These are phyloP conservation scores for Drusus annulatus DNA, from an alignment of 1,140 invertebrate species.

Conservation along the genomic window DNA sequence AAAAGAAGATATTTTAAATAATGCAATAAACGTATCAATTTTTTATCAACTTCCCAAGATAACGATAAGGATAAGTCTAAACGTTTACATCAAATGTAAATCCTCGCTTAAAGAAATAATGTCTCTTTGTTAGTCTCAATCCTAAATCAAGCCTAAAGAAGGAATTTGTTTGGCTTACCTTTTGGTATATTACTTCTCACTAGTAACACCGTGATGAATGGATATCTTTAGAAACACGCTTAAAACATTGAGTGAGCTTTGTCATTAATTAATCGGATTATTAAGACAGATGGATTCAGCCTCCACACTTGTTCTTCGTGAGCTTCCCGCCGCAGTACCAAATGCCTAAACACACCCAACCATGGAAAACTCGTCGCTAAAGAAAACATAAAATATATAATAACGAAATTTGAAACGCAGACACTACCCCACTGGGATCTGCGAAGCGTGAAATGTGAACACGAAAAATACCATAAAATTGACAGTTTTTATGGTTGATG, in stretches of 20 bases:
- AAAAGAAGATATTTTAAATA: no score
- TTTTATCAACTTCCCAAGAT: no score
- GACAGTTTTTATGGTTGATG: no score
- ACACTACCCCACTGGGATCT: no score
- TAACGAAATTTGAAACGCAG: no score
- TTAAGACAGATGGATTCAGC: constrained; percentile 21
- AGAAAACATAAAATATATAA: no score
- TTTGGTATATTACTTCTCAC: constrained; percentile 4
- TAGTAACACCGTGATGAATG: constrained; percentile 13
- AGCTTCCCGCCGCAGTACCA: background rate
- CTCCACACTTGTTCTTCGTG: background rate
- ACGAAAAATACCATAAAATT: no score
- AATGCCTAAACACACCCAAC: background rate
- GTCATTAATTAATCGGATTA: constrained; percentile 36
- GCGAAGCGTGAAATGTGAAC: no score
- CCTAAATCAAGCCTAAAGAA: background rate
- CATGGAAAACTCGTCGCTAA: background rate
- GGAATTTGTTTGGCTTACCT: constrained; percentile 2
- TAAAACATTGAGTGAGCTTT: constrained; percentile 8
- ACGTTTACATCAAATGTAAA: no score
- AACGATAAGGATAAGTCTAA: no score
- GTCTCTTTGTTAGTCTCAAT: background rate
- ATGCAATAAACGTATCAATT: no score
- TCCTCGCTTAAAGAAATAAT: no score
- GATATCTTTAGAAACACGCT: background rate